A percentile compares a stretch with the other conserved stretches of the same genome.
These are phyloP conservation scores for Acleris laterana DNA, from an alignment of 2,888 invertebrate genomes.

Conservation along the genomic window DNA sequence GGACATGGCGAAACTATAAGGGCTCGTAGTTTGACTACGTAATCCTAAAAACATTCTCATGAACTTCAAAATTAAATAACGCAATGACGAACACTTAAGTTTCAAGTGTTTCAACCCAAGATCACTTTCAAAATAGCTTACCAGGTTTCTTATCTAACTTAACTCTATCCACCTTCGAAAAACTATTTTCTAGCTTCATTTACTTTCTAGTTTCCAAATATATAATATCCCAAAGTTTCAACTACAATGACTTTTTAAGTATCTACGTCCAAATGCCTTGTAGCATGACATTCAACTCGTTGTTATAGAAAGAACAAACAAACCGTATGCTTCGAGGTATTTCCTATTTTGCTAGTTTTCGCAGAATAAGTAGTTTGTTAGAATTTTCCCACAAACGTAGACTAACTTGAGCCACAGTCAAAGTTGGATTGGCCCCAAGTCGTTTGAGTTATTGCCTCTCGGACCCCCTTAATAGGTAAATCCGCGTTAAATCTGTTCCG, in stretches of 20 bases:
- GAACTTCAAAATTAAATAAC: constrained; percentile 2
- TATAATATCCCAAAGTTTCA: too few relatives aligned
- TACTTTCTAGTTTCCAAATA: too few relatives aligned
- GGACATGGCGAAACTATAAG: too few relatives aligned
- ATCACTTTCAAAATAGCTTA: constrained; percentile 7
- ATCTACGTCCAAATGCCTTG: too few relatives aligned
- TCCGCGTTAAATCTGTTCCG: constrained; percentile 13
- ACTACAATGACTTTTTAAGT: too few relatives aligned
- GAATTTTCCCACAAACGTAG: constrained; percentile 2
- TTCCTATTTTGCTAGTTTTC: background rate
- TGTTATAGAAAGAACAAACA: too few relatives aligned
- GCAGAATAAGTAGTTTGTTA: constrained; percentile 7
- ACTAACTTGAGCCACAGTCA: constrained; percentile 9
- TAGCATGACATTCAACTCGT: too few relatives aligned
- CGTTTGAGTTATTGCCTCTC: constrained; percentile 23
- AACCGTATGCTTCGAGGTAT: too few relatives aligned
- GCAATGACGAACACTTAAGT: constrained; percentile 16
- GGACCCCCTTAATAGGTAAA: constrained; percentile 20
- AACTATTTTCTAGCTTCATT: constrained; percentile 13
- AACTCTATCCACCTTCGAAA: constrained; percentile 20
- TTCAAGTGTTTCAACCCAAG: constrained; percentile 20
- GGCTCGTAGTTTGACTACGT: too few relatives aligned
- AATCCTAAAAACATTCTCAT: background rate
- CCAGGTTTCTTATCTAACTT: constrained; percentile 7
- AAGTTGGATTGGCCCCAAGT: constrained; percentile 33